Base-by-base conservation (phyloP, 2,888 invertebrate genomes). In the Ennomos fuscantarius region DNA sequence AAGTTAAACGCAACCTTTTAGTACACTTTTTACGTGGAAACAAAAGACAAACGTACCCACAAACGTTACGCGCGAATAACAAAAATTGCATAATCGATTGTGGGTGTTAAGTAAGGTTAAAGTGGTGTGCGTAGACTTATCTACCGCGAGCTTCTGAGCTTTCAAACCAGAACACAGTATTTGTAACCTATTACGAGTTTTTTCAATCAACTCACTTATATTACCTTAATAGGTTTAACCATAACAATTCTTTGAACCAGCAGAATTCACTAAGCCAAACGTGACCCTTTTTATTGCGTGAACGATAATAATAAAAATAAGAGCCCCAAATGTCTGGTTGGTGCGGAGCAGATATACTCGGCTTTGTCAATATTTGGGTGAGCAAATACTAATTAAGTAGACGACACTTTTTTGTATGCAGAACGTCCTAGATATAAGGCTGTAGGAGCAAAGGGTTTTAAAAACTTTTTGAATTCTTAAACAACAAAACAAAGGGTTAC, bases 301-400 rank as follows among this genome's bases (percentile, higher is more conserved):
- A 50, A 56, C 55, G 49, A 45, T 44, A 51, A 37, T 42, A 50
- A 50, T 45, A 55, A 56, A 46, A 33, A 24, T 24, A 24, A 41
- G 11, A 44, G 31, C 24, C 45, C 45, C 41, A 36, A 51, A 56
- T 41, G 35, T 41, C 50, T 51, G 44, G 42, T 15, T 41, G n/a
- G 41, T 8, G 42, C 37, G 39, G 51, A 57, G 42, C 37, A 43
- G 51, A 57, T 51, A 57, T 36, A 15, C 50, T 36, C 44, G 35
- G 54, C 60, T 55, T 31, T 53, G 51, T 53, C 60, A 59, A 65
- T 55, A 55, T 61, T 50, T 55, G 50, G 49, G 61, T 56, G 48
- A 65, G 53, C 59, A 60, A 60, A 62, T 57, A 53, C 56, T 56
- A 62, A 62, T 65, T 65, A 62, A 9, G 41, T 34, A 55, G 40